A percentile compares a stretch with the other conserved stretches of the same genome.
These are phyloP conservation scores for Cherax destructor DNA, from an alignment of 1,140 invertebrate genomes.

Conservation along the genomic window DNA sequence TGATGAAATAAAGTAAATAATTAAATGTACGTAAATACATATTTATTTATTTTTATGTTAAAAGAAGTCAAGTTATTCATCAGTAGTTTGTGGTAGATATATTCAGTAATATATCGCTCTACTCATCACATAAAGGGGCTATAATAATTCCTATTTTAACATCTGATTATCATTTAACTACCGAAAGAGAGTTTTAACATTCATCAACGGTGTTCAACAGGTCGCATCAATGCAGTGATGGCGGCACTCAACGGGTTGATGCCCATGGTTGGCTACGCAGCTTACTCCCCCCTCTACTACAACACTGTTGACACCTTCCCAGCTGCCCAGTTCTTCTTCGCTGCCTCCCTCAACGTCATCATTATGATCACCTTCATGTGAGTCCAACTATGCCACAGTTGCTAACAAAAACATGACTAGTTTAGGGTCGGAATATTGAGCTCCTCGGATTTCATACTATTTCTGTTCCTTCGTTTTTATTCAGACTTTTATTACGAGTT, in stretches of 20 bases:
- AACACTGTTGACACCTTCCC: constrained; percentile 62
- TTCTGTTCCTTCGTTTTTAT: no score
- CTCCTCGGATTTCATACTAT: no score
- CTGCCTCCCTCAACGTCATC: constrained; percentile 45
- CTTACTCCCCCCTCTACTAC: constrained; percentile 62
- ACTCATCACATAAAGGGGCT: background rate
- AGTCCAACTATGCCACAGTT: constrained; percentile 1
- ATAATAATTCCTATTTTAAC: no score
- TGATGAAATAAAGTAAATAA: no score
- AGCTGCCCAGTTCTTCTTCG: constrained; percentile 67
- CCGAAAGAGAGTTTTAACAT: no score
- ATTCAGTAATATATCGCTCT: no score
- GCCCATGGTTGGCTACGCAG: constrained; percentile 66
- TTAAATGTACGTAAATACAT: no score
- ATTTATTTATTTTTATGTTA: no score
- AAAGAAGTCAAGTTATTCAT: no score
- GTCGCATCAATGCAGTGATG: constrained; percentile 59
- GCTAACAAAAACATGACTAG: background rate
- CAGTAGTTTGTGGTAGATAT: no score
- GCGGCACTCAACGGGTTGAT: constrained; percentile 64
- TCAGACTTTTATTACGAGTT: no score
- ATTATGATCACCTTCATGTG: constrained; percentile 60
- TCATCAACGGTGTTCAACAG: constrained; percentile 37
- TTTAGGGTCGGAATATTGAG: background rate
- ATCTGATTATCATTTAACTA: no score